Percentiles rank a stretch among this genome's conserved stretches.
These are phyloP conservation scores for Dromius quadrimaculatus DNA, from an alignment of 2,888 invertebrate species.

Conservation along the genomic window DNA sequence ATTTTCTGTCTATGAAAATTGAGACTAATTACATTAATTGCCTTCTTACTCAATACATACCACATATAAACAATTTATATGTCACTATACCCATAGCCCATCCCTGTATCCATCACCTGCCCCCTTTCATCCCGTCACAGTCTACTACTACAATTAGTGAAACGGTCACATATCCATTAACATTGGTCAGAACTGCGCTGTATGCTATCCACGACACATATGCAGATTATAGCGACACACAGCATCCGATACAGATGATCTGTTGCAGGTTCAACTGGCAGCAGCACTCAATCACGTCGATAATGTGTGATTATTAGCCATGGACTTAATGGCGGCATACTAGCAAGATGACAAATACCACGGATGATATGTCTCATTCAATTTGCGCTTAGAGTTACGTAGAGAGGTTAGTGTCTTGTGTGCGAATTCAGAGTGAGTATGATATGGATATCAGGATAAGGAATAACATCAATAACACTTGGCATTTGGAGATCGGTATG, in stretches of 20 bases:
- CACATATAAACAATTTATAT: too few species aligned
- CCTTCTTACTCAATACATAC: too few species aligned
- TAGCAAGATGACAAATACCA: too few species aligned
- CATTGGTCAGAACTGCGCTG: slow-evolving; percentile 35
- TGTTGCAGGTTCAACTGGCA: slow-evolving; percentile 42
- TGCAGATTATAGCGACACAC: slow-evolving; percentile 46
- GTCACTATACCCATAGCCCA: too few species aligned
- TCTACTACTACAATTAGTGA: slow-evolving; percentile 41
- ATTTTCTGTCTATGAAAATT: too few species aligned
- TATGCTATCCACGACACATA: slow-evolving; percentile 30
- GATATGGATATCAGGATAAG: too few species aligned
- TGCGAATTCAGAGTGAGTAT: too few species aligned
- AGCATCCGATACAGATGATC: slow-evolving; percentile 48
- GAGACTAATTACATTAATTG: too few species aligned
- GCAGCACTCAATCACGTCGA: slow-evolving; percentile 47
- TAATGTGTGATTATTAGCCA: slow-evolving; percentile 34
- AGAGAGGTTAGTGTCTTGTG: too few species aligned
- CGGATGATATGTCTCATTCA: not conserved
- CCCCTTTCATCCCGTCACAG: not conserved
- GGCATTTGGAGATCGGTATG: too few species aligned
- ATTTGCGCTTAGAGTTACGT: not conserved
- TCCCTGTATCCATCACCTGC: not conserved
- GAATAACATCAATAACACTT: too few species aligned
- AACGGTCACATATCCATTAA: slow-evolving; percentile 49
- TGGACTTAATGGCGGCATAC: not conserved